A percentile compares a stretch with the other conserved stretches of the same genome.
These are phyloP conservation scores for Lutjanus campechanus DNA, from an alignment of 2,797 vertebrate species.

Conservation along the genomic window DNA sequence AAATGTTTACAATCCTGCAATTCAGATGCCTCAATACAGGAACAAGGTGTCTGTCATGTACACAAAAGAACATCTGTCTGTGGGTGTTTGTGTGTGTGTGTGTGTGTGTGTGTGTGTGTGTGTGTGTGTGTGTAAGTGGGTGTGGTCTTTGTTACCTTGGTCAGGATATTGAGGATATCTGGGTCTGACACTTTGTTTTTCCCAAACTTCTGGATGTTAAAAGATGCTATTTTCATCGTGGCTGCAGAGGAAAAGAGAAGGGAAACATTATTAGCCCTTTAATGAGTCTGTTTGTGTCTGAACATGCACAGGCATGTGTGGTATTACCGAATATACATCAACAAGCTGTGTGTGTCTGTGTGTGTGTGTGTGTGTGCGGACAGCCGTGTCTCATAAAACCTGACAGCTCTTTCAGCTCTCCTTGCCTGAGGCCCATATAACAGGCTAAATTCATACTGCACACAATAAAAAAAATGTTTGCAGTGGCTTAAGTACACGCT, in stretches of 20 bases:
- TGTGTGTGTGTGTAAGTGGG: not conserved
- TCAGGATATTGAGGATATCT: conserved; percentile 65
- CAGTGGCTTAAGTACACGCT: not conserved
- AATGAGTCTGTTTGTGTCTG: not conserved
- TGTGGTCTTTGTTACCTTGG: conserved; percentile 69
- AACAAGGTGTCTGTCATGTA: no score
- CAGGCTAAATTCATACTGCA: not conserved
- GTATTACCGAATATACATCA: not conserved
- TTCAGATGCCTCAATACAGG: no score
- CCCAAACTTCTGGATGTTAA: conserved; percentile 87
- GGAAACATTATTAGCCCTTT: not conserved
- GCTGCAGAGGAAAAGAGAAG: conserved; percentile 45
- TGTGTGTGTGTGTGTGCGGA: not conserved
- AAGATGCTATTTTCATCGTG: conserved; percentile 86
- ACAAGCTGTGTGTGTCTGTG: not conserved
- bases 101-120: not conserved
- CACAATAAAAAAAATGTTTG: not conserved
- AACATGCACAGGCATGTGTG: not conserved
- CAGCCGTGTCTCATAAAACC: not conserved
- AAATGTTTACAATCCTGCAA: no score
- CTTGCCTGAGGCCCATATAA: not conserved
- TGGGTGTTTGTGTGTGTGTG: no score
- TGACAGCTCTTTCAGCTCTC: not conserved
- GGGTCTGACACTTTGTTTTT: conserved; percentile 80
- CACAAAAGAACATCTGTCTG: no score